Evolutionary conservation across 2,113 vertebrate genomes (phyloP).

Genomic region (Numenius arquata): DNA sequence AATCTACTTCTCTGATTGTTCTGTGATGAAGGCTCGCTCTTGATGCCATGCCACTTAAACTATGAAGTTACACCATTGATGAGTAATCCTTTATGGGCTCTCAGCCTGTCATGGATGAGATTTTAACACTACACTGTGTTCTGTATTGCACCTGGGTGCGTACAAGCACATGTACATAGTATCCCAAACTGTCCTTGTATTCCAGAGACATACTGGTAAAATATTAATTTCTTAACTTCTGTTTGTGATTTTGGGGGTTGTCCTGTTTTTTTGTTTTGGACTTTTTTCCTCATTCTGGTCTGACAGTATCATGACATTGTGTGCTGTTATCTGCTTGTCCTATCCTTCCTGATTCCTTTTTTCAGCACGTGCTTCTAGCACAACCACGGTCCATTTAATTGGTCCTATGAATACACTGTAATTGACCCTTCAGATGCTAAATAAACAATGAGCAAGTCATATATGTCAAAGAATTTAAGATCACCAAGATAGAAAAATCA

Average conservation of each 20-base stretch:
- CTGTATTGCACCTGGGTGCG: accelerated
- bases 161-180: not conserved
- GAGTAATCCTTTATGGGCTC: not conserved
- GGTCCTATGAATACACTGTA: not conserved
- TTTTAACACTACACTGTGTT: not conserved
- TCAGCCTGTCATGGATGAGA: not conserved
- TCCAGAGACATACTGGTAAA: not conserved
- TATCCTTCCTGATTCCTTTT: not conserved
- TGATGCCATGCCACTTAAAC: not conserved
- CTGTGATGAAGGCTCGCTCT: not conserved
- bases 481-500: not conserved
- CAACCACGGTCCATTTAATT: not conserved
- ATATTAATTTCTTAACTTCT: not conserved
- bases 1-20: not conserved
- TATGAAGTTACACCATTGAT: not conserved
- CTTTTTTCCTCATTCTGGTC: not conserved
- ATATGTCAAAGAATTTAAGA: not conserved
- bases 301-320: not conserved
- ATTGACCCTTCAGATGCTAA: not conserved
- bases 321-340: not conserved
- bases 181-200: accelerated
- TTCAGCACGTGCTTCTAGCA: not conserved
- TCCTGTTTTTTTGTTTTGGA: accelerated
- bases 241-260: accelerated
- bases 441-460: not conserved